phyloP scores from a whole-genome alignment of 2,797 vertebrate genomes.

The Arrhamphus sclerolepis region DNA sequence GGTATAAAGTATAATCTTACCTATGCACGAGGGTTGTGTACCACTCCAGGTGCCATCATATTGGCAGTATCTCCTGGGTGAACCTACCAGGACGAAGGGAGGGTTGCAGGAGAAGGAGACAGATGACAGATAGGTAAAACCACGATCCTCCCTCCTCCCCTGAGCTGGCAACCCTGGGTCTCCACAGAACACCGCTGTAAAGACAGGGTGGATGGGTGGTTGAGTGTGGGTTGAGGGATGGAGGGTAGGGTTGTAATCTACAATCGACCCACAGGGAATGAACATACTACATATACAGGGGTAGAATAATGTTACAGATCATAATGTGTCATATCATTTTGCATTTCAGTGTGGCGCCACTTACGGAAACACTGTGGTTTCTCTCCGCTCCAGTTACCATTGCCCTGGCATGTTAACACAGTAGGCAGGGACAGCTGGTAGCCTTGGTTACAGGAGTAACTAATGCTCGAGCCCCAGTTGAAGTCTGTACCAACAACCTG shows the following conservation, averaged over 20 bases:
- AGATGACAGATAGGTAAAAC: slow-evolving; percentile 95
- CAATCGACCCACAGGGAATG: slow-evolving; percentile 13
- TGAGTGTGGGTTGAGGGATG: neutral
- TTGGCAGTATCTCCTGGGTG: slow-evolving; percentile 91
- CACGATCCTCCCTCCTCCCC: slow-evolving; percentile 90
- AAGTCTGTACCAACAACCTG: slow-evolving; percentile 93
- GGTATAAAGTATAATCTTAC: slow-evolving; percentile 72
- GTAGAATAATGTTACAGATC: slow-evolving; percentile 16
- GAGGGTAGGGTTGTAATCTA: slow-evolving; percentile 1
- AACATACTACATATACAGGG: neutral
- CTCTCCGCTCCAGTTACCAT: slow-evolving; percentile 95
- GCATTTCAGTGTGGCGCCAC: slow-evolving; percentile 52
- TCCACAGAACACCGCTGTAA: slow-evolving; percentile 94
- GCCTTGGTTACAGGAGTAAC: slow-evolving; percentile 93
- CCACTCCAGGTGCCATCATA: slow-evolving; percentile 96
- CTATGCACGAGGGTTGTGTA: slow-evolving; percentile 96
- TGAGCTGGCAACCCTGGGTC: slow-evolving; percentile 91
- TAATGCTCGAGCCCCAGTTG: slow-evolving; percentile 94
- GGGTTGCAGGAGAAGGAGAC: slow-evolving; percentile 92
- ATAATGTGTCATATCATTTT: slow-evolving; percentile 20
- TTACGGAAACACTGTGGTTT: slow-evolving; percentile 98
- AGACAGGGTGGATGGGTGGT: no score
- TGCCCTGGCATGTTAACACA: slow-evolving; percentile 93
- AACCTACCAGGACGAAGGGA: slow-evolving; percentile 91
- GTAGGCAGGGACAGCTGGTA: slow-evolving; percentile 98